phyloP scores from a whole-genome alignment of 2,888 invertebrate species.

The Archips xylosteana region DNA sequence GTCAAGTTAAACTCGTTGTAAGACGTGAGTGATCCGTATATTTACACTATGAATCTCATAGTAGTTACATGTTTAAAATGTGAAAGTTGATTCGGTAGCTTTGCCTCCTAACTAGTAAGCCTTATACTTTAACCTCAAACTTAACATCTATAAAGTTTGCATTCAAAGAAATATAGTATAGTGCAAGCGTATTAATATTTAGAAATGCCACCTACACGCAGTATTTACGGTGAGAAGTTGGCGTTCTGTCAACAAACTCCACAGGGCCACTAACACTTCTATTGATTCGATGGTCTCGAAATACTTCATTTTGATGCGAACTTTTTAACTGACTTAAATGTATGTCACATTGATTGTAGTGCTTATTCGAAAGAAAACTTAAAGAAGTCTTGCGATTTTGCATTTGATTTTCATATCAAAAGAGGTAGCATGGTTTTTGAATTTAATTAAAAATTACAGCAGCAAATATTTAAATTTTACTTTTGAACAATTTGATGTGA shows the following conservation, averaged over 20 bases:
- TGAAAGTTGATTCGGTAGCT: too few relatives aligned
- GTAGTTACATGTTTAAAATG: too few relatives aligned
- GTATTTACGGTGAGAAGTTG: conserved; percentile 70
- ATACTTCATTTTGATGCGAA: background rate
- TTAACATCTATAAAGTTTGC: background rate
- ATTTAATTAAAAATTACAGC: background rate
- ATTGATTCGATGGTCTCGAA: conserved; percentile 26
- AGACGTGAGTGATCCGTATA: too few relatives aligned
- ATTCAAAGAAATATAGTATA: conserved; percentile 15
- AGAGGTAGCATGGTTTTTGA: background rate
- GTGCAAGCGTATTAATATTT: conserved; percentile 62
- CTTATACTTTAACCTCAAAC: background rate
- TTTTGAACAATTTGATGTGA: background rate
- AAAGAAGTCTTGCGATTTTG: background rate
- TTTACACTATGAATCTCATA: too few relatives aligned
- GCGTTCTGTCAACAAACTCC: conserved; percentile 72
- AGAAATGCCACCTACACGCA: conserved; percentile 73
- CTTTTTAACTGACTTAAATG: background rate
- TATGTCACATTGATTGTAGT: background rate
- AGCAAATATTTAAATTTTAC: background rate
- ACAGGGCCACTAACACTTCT: conserved; percentile 5
- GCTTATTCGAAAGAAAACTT: background rate
- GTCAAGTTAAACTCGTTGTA: too few relatives aligned
- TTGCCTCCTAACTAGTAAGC: too few relatives aligned
- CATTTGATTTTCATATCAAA: background rate